A percentile compares a stretch with the other conserved stretches of the same genome.
These are phyloP conservation scores for Lepus townsendii DNA, from an alignment of 2,797 vertebrate genomes.

Conservation along the genomic window DNA sequence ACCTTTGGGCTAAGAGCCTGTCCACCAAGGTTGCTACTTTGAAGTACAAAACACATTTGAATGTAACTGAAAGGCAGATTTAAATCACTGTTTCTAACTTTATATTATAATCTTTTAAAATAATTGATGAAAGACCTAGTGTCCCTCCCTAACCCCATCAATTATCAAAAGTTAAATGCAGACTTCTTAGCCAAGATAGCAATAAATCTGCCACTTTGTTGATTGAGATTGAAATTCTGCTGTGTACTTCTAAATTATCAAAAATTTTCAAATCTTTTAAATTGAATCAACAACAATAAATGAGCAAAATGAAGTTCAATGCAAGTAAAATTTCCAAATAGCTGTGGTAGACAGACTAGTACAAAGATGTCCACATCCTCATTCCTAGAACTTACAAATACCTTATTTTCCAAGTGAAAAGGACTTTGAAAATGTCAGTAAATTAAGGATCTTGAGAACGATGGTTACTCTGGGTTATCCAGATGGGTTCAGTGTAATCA, in stretches of 20 bases:
- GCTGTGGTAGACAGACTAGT: not conserved
- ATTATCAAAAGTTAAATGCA: constrained; percentile 20
- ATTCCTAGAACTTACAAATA: not conserved
- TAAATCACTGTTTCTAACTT: constrained; percentile 34
- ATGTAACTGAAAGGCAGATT: constrained; percentile 32
- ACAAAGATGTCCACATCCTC: not conserved
- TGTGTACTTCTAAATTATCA: not conserved
- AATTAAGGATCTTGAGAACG: constrained; percentile 15
- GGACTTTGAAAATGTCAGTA: constrained; percentile 7
- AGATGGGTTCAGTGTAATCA: not conserved
- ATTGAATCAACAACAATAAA: not conserved
- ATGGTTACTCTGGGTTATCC: constrained; percentile 33
- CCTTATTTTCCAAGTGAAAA: constrained; percentile 1
- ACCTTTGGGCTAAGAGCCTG: constrained; percentile 35
- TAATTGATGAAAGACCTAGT: constrained; percentile 7
- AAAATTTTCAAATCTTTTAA: not conserved
- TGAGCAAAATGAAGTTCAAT: not conserved
- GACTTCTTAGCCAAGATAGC: constrained; percentile 21
- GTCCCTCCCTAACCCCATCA: not conserved
- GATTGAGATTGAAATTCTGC: not conserved
- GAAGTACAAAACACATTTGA: constrained; percentile 9
- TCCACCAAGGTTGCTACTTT: not conserved
- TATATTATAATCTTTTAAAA: not conserved
- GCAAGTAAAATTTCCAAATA: constrained; percentile 33
- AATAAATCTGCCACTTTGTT: constrained; percentile 43